phyloP scores from a whole-genome alignment of 2,888 invertebrate species.

The Drosophila acutilabella region DNA sequence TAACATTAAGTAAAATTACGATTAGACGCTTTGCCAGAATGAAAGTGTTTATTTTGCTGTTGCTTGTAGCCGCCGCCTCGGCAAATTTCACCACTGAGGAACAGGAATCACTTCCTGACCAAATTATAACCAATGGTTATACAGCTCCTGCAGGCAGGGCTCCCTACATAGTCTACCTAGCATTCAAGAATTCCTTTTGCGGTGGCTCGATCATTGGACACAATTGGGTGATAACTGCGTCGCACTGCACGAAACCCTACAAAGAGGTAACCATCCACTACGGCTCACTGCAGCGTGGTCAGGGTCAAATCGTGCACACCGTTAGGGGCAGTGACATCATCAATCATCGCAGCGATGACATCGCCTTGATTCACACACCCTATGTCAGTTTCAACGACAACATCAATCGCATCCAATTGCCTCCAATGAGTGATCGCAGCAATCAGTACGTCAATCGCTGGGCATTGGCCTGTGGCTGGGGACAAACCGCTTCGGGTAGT shows the following conservation, averaged over 20 bases:
- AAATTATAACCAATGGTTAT: constrained; percentile 61
- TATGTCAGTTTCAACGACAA: constrained; percentile 20
- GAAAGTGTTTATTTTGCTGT: constrained; percentile 20
- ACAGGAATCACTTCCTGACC: constrained; percentile 5
- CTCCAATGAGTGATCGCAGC: constrained; percentile 19
- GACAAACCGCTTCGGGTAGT: constrained; percentile 3
- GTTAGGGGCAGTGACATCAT: constrained; percentile 44
- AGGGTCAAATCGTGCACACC: constrained; percentile 42
- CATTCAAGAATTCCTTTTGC: constrained; percentile 30
- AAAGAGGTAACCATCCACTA: constrained; percentile 60
- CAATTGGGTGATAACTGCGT: constrained; percentile 42
- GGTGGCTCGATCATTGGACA: constrained; percentile 47
- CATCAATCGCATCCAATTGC: constrained; percentile 16
- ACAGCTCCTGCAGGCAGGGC: constrained; percentile 50
- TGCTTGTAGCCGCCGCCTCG: constrained; percentile 10
- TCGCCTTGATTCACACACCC: constrained; percentile 52
- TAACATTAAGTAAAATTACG: too few relatives aligned
- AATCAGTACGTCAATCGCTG: constrained; percentile 20
- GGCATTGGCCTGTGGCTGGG: constrained; percentile 44
- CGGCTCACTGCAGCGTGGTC: constrained; percentile 61
- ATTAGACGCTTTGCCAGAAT: constrained; percentile 15
- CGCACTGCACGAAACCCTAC: constrained; percentile 32
- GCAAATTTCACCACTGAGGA: background rate
- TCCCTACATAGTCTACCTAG: constrained; percentile 62
- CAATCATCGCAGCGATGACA: constrained; percentile 48